A percentile compares a stretch with the other conserved stretches of the same genome.
Evolutionary conservation across 1,140 invertebrate genomes (phyloP).

Genomic region (Anastrepha obliqua): DNA sequence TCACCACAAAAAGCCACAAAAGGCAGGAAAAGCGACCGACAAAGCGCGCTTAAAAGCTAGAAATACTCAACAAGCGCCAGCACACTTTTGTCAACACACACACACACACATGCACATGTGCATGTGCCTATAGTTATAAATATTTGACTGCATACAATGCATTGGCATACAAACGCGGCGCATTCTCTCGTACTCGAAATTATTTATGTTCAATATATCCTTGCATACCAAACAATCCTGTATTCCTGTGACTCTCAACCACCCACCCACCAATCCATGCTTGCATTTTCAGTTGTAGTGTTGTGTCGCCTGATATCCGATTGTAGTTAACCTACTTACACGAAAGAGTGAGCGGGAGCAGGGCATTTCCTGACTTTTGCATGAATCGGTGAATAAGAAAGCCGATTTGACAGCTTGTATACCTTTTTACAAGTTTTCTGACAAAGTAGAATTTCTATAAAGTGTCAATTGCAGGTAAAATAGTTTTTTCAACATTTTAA

Average conservation of each 20-base stretch:
- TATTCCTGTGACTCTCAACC: not conserved
- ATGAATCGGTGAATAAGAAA: not conserved
- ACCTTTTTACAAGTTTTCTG: not conserved
- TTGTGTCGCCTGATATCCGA: not conserved
- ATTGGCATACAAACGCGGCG: not conserved
- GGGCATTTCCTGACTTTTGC: not conserved
- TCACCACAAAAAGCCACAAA: not conserved
- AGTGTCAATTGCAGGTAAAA: too few species aligned
- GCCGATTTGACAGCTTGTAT: slow-evolving; percentile 25
- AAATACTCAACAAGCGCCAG: slow-evolving; percentile 28
- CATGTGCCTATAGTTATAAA: not conserved
- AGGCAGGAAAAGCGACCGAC: slow-evolving; percentile 32
- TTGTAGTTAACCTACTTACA: slow-evolving; percentile 17
- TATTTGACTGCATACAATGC: slow-evolving; percentile 15
- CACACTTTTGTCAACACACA: not conserved
- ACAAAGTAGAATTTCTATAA: not conserved
- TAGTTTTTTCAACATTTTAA: too few species aligned
- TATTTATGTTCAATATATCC: slow-evolving; percentile 20
- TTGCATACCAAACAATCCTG: not conserved
- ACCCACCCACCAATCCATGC: not conserved
- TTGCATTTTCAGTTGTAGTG: not conserved
- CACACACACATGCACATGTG: not conserved
- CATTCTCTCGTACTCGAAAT: not conserved
- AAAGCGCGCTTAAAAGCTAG: slow-evolving; percentile 51
- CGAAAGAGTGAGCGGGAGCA: not conserved